Base-by-base conservation (phyloP, 2,797 vertebrate species). In the Simalia tracyae region DNA sequence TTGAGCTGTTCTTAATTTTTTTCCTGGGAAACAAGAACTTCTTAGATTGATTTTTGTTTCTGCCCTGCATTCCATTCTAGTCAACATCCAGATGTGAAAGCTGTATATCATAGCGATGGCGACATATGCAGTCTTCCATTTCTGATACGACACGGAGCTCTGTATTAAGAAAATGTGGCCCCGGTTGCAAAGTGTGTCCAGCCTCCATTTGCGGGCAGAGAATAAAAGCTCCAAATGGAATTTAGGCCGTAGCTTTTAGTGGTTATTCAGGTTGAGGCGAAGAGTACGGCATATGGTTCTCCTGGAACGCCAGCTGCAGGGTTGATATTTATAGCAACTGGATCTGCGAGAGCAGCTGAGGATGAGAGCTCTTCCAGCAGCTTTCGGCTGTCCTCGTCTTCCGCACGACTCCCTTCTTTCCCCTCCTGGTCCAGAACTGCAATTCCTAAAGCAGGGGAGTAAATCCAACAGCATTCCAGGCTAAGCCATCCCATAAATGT, bases 281-380 rank as follows among this genome's bases (percentile, higher is more conserved):
- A 86, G 0, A 17, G 42, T 42, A 90, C 93, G 95, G 89, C 91
- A 36, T 92, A 93, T 93, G 92, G 76, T 63, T 93, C 92, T 96
- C 94, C 92, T 54, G 76, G 93, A 93, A 64, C 86, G 89, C 93
- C 96, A 97, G 95, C 95, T 97, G 96, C 64, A 92, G 94, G 60
- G 66, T 14, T 92, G 92, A 89, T 97, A 95, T 97, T 97, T 97
- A 96, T 97, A 97, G 96, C 94, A 86, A 86, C 90, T 93, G 92
- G 90, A 95, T 94, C 93, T 96, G 95, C 1, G 12, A 84, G 95
- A 96, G 95, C 96, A 97, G 96, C 96, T 96, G 96, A 96, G 95
- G 96, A 94, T 97, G 96, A 96, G 95, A 94, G 0, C 95, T 95
- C 95, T 97, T 96, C 95, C 95, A 96, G 95, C 95, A 95, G 96